Conservation (phyloP, 2,888 invertebrate genomes). For the Pantelozetes paolii region DNA sequence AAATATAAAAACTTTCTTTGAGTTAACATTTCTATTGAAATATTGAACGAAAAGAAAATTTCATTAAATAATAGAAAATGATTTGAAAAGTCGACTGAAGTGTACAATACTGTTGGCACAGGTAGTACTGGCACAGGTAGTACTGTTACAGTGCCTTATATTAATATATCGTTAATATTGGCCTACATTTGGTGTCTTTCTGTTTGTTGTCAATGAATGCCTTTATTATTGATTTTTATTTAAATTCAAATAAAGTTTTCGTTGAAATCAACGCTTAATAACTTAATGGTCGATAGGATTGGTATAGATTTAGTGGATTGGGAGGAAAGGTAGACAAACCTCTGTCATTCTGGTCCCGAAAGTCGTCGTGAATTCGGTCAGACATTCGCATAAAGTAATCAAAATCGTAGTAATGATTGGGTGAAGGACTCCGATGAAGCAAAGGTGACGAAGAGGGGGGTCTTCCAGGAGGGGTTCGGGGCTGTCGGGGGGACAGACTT, state of each 20-base stretch:
- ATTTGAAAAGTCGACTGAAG: too few species aligned
- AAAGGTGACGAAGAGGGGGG: not conserved
- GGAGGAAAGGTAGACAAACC: conserved; percentile 22
- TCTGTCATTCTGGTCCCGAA: conserved; percentile 39
- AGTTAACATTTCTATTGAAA: not conserved
- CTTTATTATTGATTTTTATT: not conserved
- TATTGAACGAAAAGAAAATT: not conserved
- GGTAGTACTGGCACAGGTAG: not conserved
- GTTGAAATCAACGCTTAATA: too few species aligned
- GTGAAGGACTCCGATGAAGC: not conserved
- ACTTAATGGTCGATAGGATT: too few species aligned
- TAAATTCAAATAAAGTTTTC: not conserved
- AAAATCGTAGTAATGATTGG: conserved; percentile 33
- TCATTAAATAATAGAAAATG: conserved; percentile 19
- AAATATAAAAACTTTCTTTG: not conserved
- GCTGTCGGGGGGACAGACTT: not conserved
- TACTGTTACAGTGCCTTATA: not conserved
- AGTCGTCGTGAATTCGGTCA: conserved; percentile 38
- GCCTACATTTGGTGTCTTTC: not conserved
- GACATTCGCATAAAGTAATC: conserved; percentile 42
- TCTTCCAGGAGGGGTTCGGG: not conserved
- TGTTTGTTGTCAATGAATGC: not conserved
- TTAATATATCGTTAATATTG: not conserved
- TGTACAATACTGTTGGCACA: not conserved
- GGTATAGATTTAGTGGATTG: not conserved